Evolutionary conservation across 2,113 vertebrate genomes (phyloP).

Genomic region (Pavo muticus): DNA sequence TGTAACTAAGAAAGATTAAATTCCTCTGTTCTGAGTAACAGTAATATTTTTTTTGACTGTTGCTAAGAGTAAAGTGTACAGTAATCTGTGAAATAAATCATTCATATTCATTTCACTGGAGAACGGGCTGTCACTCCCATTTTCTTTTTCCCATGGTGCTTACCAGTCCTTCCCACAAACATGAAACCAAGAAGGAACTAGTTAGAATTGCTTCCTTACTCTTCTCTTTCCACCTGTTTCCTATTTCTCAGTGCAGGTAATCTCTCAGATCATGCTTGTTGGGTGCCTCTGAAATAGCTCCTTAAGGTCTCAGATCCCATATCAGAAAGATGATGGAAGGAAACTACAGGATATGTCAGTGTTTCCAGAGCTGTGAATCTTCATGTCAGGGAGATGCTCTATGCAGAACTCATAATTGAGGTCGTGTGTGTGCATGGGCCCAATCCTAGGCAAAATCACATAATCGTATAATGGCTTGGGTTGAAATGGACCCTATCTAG

Average conservation of each 20-base stretch:
- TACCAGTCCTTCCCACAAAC: not conserved
- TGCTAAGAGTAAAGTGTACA: not conserved
- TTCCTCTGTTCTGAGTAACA: not conserved
- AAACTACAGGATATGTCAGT: not conserved
- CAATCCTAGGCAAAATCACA: not conserved
- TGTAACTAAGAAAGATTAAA: not conserved
- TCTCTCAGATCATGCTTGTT: not conserved
- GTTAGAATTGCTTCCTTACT: accelerated
- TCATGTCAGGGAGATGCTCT: not conserved
- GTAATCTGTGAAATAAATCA: not conserved
- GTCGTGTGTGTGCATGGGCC: not conserved
- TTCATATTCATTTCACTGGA: not conserved
- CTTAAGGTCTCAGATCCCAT: not conserved
- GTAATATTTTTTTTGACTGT: not conserved
- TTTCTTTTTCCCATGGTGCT: not conserved
- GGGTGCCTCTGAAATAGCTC: not conserved
- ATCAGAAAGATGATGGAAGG: not conserved
- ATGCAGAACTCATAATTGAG: not conserved
- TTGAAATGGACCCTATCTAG: too few relatives aligned
- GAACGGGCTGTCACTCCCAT: not conserved
- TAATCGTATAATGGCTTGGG: too few relatives aligned
- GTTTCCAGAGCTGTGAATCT: not conserved
- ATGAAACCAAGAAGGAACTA: not conserved
- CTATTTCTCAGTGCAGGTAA: not conserved
- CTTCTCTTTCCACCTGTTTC: not conserved